Evolutionary conservation across 2,797 vertebrate genomes (phyloP).

Genomic region (Macropodus opercularis): DNA sequence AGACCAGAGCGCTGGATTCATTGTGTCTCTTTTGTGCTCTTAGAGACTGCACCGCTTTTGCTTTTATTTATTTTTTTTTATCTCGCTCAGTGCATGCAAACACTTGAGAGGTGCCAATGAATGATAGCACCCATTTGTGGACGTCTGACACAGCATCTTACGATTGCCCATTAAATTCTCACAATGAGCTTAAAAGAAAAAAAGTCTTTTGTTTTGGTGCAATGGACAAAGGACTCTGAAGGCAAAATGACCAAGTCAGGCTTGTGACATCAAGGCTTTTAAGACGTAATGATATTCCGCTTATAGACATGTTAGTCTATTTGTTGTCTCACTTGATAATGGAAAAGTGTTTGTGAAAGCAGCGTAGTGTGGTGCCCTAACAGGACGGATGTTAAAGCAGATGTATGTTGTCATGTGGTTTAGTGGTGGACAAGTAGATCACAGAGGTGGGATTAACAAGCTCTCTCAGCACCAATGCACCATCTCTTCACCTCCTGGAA

Average conservation of each 20-base stretch:
- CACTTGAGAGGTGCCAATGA: constrained; percentile 65
- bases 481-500: constrained; percentile 41
- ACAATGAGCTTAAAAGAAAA: constrained; percentile 48
- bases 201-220: constrained; percentile 46
- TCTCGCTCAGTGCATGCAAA: constrained; percentile 47
- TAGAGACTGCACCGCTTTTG: constrained; percentile 50
- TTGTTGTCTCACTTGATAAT: constrained; percentile 68
- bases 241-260: constrained; percentile 39
- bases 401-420: constrained; percentile 54
- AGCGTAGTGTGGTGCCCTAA: constrained; percentile 54
- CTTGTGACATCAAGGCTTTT: constrained; percentile 52
- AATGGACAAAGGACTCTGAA: constrained; percentile 44
- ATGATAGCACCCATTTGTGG: constrained; percentile 54
- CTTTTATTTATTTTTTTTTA: constrained; percentile 26
- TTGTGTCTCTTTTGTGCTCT: constrained; percentile 70
- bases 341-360: constrained; percentile 56
- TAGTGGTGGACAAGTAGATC: constrained; percentile 47
- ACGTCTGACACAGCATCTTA: constrained; percentile 73
- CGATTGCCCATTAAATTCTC: constrained; percentile 63
- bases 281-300: constrained; percentile 47
- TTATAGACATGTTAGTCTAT: constrained; percentile 44
- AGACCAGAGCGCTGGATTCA: constrained; percentile 66
- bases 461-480: constrained; percentile 34
- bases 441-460: constrained; percentile 39
- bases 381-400: constrained; percentile 45